A percentile compares a stretch with the other conserved stretches of the same genome.
Conservation (phyloP, 2,113 vertebrate species). For the Nothocercus nigrocapillus region DNA sequence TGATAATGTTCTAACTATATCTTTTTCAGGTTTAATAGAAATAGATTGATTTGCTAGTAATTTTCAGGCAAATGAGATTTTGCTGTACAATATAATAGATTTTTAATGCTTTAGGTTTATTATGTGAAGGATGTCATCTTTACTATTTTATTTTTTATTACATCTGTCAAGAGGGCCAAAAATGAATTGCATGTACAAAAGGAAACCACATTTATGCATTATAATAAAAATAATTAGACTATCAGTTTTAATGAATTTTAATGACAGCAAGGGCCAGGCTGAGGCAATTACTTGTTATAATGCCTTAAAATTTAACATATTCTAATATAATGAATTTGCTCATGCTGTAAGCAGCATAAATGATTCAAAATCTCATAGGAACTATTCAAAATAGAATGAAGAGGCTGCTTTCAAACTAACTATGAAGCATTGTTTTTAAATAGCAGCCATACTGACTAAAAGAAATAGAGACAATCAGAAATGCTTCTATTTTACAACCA, state of each 20-base stretch:
- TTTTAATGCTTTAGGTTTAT: neutral
- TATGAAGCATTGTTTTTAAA: slow-evolving; percentile 13
- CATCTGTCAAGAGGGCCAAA: neutral
- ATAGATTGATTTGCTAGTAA: neutral
- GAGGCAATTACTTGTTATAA: neutral
- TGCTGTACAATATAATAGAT: neutral
- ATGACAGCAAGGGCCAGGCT: neutral
- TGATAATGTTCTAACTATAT: neutral
- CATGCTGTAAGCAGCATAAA: neutral
- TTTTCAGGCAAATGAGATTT: neutral
- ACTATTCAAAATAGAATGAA: neutral
- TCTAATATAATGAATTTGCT: neutral
- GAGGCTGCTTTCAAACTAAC: neutral
- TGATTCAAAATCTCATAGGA: neutral
- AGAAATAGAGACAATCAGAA: slow-evolving; percentile 13
- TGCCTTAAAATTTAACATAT: neutral
- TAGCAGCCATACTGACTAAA: neutral
- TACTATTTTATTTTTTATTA: neutral
- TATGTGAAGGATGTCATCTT: neutral
- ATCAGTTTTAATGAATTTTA: neutral
- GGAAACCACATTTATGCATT: neutral
- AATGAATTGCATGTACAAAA: neutral
- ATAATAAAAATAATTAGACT: neutral
- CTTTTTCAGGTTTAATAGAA: neutral
- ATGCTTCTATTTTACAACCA: neutral